phyloP scores from a whole-genome alignment of 1,140 invertebrate species.

The Zelostemma sp. region DNA sequence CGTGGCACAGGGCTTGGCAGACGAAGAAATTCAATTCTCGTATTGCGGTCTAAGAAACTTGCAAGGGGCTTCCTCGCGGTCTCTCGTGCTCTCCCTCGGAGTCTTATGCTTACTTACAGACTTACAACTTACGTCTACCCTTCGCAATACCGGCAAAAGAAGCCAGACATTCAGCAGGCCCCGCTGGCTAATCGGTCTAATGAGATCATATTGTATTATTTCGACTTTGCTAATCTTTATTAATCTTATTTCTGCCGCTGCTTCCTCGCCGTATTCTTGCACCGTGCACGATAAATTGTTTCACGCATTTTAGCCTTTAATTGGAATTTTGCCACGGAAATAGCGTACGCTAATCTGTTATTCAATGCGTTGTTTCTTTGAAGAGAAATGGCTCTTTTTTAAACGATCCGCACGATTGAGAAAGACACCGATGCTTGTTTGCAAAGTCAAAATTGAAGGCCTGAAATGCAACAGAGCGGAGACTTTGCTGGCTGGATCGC shows the following conservation, averaged over 20 bases:
- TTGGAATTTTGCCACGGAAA: no score
- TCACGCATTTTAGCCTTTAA: no score
- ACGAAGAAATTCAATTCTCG: slow-evolving; percentile 64
- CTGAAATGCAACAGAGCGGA: slow-evolving; percentile 20
- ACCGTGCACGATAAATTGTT: slow-evolving; percentile 37
- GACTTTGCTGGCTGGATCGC: slow-evolving; percentile 12
- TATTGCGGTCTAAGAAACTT: slow-evolving; percentile 58
- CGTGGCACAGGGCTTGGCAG: slow-evolving; percentile 15
- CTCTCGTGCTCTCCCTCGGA: slow-evolving; percentile 50
- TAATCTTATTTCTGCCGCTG: slow-evolving; percentile 63
- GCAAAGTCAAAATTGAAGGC: slow-evolving; percentile 24
- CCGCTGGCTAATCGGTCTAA: slow-evolving; percentile 66
- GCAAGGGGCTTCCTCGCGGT: slow-evolving; percentile 59
- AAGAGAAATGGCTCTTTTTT: no score
- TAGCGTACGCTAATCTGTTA: no score
- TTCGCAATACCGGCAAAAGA: slow-evolving; percentile 53
- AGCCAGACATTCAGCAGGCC: slow-evolving; percentile 67
- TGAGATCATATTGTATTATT: slow-evolving; percentile 70
- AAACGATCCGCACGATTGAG: slow-evolving; percentile 4
- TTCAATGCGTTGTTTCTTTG: no score
- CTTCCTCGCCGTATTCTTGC: slow-evolving; percentile 26
- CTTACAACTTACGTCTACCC: slow-evolving; percentile 59
- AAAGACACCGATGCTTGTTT: slow-evolving; percentile 9
- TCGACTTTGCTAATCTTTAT: slow-evolving; percentile 67
- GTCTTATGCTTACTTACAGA: slow-evolving; percentile 66